Evolutionary conservation across 2,888 invertebrate species (phyloP), one percentile per base, ranked within the genome.

Genomic region (Zygogramma bicolorata): DNA sequence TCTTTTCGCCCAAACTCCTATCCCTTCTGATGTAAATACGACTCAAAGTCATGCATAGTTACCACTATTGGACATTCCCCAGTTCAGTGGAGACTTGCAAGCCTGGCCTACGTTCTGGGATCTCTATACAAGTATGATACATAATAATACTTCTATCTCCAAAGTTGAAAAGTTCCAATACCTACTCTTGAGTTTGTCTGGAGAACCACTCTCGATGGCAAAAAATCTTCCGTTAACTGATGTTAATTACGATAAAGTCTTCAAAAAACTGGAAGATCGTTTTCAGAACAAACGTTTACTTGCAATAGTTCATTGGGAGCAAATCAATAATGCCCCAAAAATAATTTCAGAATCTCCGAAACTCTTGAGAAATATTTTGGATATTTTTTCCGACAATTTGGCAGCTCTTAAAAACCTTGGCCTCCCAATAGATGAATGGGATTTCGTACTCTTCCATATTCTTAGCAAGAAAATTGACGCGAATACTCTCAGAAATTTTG

Each of bases 141-240:
- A 65, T 29, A 15, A 49, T n/a, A n/a, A n/a, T n/a, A n/a, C n/a
- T n/a, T n/a, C n/a, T n/a, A n/a, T n/a, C n/a, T n/a, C n/a, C n/a
- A n/a, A n/a, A n/a, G n/a, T 65, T 20, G 25, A 63, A 42, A 63
- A 42, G 25, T 63, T 63, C 25, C 63, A 63, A 22, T 63, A 63
- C 18, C 13, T 65, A 5, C 31, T 46, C 3, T 49, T 20, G 1
- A 6, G 18, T 27, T 13, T 63, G 29, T 27, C n/a, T 29, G 46
- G 46, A 20, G 49, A 49, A 22, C 25, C 63, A 22, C 15, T 63
- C 18, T n/a, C 10, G 29, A 18, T 29, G 5, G 18, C 34, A 31
- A 65, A 53, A 65, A 53, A 31, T 15, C 20, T 65, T 13, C 34
- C 49, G 2, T 31, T 53, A 34, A 53, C 22, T 20, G 38, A 29